phyloP scores from a whole-genome alignment of 2,888 invertebrate genomes.

The Dione vanillae region DNA sequence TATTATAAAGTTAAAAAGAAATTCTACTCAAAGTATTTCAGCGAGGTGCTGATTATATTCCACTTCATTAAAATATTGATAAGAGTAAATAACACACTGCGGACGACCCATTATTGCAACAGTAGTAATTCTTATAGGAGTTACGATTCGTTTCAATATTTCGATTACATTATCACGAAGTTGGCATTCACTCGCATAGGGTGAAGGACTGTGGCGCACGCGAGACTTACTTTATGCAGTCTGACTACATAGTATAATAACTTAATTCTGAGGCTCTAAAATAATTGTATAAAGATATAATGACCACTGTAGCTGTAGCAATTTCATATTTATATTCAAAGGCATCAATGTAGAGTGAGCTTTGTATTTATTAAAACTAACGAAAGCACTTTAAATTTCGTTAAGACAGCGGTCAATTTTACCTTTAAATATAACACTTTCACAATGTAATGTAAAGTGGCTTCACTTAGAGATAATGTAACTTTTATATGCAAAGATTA shows the following conservation, averaged over 20 bases:
- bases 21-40: no score
- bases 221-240: neutral
- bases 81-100: no score
- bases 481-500: neutral
- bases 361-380: neutral
- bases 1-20: no score
- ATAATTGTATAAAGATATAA: neutral
- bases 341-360: neutral
- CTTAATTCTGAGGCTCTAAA: neutral
- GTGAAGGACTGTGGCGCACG: constrained; percentile 39
- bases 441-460: neutral
- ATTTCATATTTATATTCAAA: constrained; percentile 1
- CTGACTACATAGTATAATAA: neutral
- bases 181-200: constrained; percentile 28
- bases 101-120: neutral
- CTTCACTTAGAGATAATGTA: constrained; percentile 13
- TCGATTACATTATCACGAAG: constrained; percentile 37
- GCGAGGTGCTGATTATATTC: no score
- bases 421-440: constrained; percentile 8
- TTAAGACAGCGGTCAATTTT: neutral
- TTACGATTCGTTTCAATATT: constrained; percentile 24
- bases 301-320: no score
- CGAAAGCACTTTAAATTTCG: neutral
- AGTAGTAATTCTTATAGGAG: constrained; percentile 2
- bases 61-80: neutral